Evolutionary conservation across 1,140 invertebrate species (phyloP).

Genomic region (Drosophila insularis): DNA sequence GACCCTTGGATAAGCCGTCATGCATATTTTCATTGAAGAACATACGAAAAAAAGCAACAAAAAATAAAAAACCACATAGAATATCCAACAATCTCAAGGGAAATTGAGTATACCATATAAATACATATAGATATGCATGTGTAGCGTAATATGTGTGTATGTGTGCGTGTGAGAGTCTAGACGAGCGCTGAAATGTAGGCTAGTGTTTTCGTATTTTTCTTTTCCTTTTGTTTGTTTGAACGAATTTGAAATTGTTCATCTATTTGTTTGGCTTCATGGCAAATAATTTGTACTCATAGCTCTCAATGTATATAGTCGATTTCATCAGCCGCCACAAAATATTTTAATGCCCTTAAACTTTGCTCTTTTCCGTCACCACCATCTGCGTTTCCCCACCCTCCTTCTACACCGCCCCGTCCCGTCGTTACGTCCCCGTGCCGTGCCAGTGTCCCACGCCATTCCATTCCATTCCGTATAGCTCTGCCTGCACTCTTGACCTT

Average conservation of each 20-base stretch:
- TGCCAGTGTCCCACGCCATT: slow-evolving; percentile 33
- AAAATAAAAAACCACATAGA: neutral
- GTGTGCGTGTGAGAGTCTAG: neutral
- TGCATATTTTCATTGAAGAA: slow-evolving; percentile 64
- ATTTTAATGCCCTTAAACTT: slow-evolving; percentile 80
- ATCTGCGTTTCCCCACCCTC: neutral
- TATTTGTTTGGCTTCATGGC: slow-evolving; percentile 13
- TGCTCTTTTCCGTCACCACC: slow-evolving; percentile 60
- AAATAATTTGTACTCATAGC: slow-evolving; percentile 18
- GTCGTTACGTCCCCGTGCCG: no score
- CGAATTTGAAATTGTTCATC: slow-evolving; percentile 1
- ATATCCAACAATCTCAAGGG: neutral
- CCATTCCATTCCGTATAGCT: slow-evolving; percentile 24
- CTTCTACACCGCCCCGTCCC: no score
- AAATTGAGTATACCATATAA: slow-evolving; percentile 4
- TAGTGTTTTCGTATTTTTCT: neutral
- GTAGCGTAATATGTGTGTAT: neutral
- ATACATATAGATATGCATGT: neutral
- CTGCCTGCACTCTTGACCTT: slow-evolving; percentile 75
- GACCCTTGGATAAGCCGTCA: slow-evolving; percentile 6
- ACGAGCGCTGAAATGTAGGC: slow-evolving; percentile 9
- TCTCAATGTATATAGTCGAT: slow-evolving; percentile 67
- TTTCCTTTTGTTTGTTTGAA: neutral
- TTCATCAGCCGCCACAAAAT: slow-evolving; percentile 65
- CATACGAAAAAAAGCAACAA: neutral